Evolutionary conservation across 1,140 invertebrate genomes (phyloP), one percentile per base, ranked within the genome.

Genomic region (Venturia canescens): DNA sequence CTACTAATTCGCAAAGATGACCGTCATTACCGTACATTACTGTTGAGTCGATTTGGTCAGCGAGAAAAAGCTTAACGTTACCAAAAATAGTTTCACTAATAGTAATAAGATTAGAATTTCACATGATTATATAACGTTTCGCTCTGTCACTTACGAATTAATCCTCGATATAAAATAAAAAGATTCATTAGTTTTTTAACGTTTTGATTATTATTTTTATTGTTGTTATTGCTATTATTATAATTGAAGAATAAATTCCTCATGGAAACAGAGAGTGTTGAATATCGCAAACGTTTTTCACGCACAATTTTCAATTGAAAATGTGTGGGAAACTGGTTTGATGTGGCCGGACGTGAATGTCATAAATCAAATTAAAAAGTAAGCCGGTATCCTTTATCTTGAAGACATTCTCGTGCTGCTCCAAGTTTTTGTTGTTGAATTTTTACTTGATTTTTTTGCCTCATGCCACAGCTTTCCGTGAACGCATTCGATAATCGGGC

Each of bases 401-500:
- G 6, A 29, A 71, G 34, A 26, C 69, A 71, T 69, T 69, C 16
- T 69, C 27, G 27, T 69, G 66, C 66, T 31, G 66, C 29, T 69
- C 29, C 2, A 29, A 27, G 66, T 53, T 74, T 74, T 74, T n/a
- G n/a, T 74, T 74, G 1, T 50, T 29, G 1, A 3, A 69, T 69
- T 72, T 23, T 72, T 5, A 34, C 27, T 18, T 6, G 50, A 6
- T 63, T 63, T 69, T 69, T 69, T 69, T 11, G 13, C 5, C 29
- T 21, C 15, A 53, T 18, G 38, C 38, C 38, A 44, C 38, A 44
- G 48, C 60, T 77, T 77, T 63, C 75, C 31, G 31, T 77, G 53
- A 66, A 77, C 75, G 53, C 75, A 26, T 77, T 77, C 75, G 75
- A 77, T 77, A 77, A 77, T 77, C 75, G 75, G 26, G 3, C 29